A percentile compares a stretch with the other conserved stretches of the same genome.
phyloP scores from a whole-genome alignment of 1,140 invertebrate genomes.

The Spodoptera litura region DNA sequence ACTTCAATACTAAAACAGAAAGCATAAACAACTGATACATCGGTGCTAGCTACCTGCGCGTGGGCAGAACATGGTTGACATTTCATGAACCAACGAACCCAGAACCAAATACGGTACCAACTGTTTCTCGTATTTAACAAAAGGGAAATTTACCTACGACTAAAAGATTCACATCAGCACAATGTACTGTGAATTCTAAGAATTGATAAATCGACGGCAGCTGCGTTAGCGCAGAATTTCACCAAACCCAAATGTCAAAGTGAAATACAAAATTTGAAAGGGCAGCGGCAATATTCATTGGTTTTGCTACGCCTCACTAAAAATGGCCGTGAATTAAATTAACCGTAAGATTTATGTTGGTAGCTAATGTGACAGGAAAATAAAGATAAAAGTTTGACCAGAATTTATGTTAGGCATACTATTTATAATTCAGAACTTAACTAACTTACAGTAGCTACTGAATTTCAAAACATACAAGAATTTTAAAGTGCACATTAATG shows the following conservation, averaged over 20 bases:
- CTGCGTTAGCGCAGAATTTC: constrained; percentile 48
- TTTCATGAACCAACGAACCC: constrained; percentile 24
- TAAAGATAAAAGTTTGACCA: constrained; percentile 9
- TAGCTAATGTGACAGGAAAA: constrained; percentile 43
- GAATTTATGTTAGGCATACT: neutral
- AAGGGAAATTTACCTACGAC: constrained; percentile 59
- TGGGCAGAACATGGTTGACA: constrained; percentile 20
- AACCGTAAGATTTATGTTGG: constrained; percentile 46
- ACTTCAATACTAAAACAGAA: neutral
- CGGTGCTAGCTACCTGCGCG: neutral
- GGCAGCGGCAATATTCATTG: constrained; percentile 46
- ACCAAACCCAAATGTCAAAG: constrained; percentile 43
- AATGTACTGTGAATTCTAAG: constrained; percentile 56
- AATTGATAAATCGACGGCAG: constrained; percentile 57
- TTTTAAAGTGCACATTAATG: neutral
- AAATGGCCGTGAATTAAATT: constrained; percentile 49
- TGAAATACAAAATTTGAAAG: constrained; percentile 5
- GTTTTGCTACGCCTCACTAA: constrained; percentile 32
- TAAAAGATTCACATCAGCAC: constrained; percentile 56
- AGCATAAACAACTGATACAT: neutral
- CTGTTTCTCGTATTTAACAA: constrained; percentile 1
- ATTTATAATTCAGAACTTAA: neutral
- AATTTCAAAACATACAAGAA: neutral
- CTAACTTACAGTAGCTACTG: neutral
- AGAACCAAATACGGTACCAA: constrained; percentile 32